Evolutionary conservation across 2,113 vertebrate genomes (phyloP).

Genomic region (Nibea coibor): DNA sequence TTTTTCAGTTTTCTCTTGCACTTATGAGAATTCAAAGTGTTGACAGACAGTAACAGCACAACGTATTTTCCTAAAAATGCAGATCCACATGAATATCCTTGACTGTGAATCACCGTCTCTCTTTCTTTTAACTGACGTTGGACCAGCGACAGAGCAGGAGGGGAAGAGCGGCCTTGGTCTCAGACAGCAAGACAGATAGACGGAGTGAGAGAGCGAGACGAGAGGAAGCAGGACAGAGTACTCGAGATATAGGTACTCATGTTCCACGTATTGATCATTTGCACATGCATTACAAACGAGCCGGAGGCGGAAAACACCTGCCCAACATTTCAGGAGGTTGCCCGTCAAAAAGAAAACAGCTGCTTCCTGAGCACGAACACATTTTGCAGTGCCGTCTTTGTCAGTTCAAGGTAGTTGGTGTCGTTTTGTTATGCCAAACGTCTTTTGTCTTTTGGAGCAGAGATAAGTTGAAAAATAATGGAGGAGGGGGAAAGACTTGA

Average conservation of each 20-base stretch:
- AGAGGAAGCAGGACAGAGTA: slow-evolving; percentile 30
- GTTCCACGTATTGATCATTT: slow-evolving; percentile 61
- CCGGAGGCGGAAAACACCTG: slow-evolving; percentile 28
- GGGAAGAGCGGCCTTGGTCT: slow-evolving; percentile 14
- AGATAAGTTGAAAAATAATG: slow-evolving; percentile 22
- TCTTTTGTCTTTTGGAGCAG: neutral
- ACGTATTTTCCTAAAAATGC: neutral
- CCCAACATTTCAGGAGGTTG: slow-evolving; percentile 32
- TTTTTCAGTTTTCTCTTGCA: neutral
- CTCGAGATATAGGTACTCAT: slow-evolving; percentile 33
- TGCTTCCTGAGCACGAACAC: neutral
- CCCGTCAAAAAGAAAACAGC: neutral
- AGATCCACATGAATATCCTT: slow-evolving; percentile 8
- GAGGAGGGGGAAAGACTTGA: neutral
- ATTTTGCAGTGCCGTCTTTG: neutral
- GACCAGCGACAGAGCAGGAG: neutral
- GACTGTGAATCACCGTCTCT: slow-evolving; percentile 18
- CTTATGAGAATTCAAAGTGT: neutral
- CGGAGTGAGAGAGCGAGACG: neutral
- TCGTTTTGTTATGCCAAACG: slow-evolving; percentile 17
- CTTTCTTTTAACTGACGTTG: slow-evolving; percentile 23
- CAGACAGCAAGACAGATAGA: slow-evolving; percentile 10
- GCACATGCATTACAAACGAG: slow-evolving; percentile 50
- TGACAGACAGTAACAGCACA: neutral
- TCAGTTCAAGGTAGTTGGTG: slow-evolving; percentile 10